A percentile compares a stretch with the other conserved stretches of the same genome.
Evolutionary conservation across 2,113 vertebrate genomes (phyloP).

Genomic region (Tyto alba): DNA sequence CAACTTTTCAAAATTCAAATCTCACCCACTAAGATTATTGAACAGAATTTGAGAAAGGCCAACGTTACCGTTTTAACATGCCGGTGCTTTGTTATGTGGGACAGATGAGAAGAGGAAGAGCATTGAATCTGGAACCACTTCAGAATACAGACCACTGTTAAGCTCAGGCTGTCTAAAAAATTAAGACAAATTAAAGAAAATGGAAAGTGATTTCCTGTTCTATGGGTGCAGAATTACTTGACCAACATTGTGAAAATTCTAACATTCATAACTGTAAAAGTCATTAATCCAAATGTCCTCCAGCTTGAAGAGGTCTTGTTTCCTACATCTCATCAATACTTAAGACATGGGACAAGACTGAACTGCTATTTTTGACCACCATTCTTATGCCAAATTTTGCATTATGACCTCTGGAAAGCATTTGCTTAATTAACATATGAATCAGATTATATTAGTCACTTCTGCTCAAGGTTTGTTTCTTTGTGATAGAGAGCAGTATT

Average conservation of each 20-base stretch:
- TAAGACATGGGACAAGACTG: background rate
- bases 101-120: background rate
- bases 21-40: background rate
- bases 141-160: background rate
- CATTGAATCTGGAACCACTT: background rate
- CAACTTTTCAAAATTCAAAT: background rate
- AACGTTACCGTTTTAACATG: background rate
- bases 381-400: background rate
- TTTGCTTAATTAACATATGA: background rate
- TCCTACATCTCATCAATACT: background rate
- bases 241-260: background rate
- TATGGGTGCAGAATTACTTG: background rate
- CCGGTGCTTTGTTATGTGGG: background rate
- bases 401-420: background rate
- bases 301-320: background rate
- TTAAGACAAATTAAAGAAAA: conserved; percentile 36
- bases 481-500: background rate
- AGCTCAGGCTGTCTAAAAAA: conserved; percentile 9
- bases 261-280: conserved; percentile 1
- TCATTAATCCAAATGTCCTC: background rate
- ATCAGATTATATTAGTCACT: background rate
- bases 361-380: background rate
- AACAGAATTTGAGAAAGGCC: background rate
- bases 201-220: conserved; percentile 25
- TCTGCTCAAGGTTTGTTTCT: background rate